phyloP scores from a whole-genome alignment of 53 echinoderm and acorn worm genomes.

The Actinopyga echinites region DNA sequence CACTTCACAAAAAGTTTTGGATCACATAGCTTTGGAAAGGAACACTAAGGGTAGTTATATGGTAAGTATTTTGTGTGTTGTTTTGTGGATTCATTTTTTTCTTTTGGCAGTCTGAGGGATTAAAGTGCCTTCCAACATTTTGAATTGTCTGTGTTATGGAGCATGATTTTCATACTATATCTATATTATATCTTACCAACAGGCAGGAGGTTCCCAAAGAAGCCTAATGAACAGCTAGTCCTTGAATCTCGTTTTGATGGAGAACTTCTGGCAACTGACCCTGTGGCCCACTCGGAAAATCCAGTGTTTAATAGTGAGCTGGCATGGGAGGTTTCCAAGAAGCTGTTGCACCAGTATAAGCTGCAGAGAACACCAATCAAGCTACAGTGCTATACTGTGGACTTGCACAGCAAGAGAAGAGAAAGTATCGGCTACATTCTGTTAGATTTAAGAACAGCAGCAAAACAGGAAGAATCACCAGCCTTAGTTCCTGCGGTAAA shows the following conservation, averaged over 20 bases:
- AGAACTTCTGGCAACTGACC: constrained; percentile 87
- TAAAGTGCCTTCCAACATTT: no score
- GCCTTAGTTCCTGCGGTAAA: constrained; percentile 86
- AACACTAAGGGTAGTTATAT: no score
- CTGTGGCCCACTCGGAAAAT: constrained; percentile 71
- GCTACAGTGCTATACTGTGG: constrained; percentile 81
- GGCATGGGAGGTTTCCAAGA: constrained; percentile 94
- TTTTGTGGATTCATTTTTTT: no score
- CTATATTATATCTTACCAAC: neutral
- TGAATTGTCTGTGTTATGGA: no score
- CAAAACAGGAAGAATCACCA: constrained; percentile 67
- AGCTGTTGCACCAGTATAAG: constrained; percentile 85
- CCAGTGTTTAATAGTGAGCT: constrained; percentile 91
- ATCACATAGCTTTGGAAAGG: no score
- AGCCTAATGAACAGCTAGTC: constrained; percentile 68
- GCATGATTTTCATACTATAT: neutral
- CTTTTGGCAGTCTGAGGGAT: no score
- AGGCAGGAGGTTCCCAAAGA: constrained; percentile 94
- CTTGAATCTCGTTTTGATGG: constrained; percentile 95
- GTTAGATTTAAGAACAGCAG: constrained; percentile 85
- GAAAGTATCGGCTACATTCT: constrained; percentile 88
- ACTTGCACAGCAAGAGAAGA: constrained; percentile 60
- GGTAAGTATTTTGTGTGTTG: no score
- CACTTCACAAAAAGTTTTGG: no score
- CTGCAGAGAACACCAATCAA: constrained; percentile 95